These are phyloP conservation scores for Helleia helle DNA, from an alignment of 2,888 invertebrate species.

Conservation along the genomic window DNA sequence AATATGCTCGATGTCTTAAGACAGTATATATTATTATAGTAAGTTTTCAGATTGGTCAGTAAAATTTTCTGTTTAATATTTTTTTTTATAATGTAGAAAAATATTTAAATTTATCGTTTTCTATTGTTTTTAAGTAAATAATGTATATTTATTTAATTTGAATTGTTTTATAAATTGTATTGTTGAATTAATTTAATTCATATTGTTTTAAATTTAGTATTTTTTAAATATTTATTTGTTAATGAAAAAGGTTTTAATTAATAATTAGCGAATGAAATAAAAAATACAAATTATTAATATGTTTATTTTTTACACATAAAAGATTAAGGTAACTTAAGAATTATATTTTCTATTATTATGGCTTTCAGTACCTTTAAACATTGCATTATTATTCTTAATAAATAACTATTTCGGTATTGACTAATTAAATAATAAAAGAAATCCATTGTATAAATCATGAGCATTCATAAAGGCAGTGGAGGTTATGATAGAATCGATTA, in stretches of 20 bases:
- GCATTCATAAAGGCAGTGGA: constrained; percentile 11
- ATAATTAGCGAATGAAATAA: constrained; percentile 2
- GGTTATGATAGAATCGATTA: constrained; percentile 10
- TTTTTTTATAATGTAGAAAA: too few relatives aligned
- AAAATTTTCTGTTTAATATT: too few relatives aligned
- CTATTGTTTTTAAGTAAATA: too few relatives aligned
- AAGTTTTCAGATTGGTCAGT: too few relatives aligned
- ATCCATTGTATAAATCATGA: constrained; percentile 6
- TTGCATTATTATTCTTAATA: background rate
- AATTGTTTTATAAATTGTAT: background rate
- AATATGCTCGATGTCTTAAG: too few relatives aligned
- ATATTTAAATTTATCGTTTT: too few relatives aligned
- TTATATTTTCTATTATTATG: constrained; percentile 48
- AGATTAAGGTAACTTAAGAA: constrained; percentile 59
- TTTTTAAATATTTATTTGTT: background rate
- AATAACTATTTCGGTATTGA: constrained; percentile 6
- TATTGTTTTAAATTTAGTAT: background rate
- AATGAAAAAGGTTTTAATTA: background rate
- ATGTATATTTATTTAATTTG: background rate
- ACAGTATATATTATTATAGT: too few relatives aligned
- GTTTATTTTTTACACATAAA: constrained; percentile 26
- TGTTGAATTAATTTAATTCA: background rate
- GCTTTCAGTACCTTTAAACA: constrained; percentile 40
- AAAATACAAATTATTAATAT: constrained; percentile 1
- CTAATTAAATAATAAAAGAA: constrained; percentile 4